A percentile compares a stretch with the other conserved stretches of the same genome.
Evolutionary conservation across 2,113 vertebrate species (phyloP).

Genomic region (Microtus pennsylvanicus): DNA sequence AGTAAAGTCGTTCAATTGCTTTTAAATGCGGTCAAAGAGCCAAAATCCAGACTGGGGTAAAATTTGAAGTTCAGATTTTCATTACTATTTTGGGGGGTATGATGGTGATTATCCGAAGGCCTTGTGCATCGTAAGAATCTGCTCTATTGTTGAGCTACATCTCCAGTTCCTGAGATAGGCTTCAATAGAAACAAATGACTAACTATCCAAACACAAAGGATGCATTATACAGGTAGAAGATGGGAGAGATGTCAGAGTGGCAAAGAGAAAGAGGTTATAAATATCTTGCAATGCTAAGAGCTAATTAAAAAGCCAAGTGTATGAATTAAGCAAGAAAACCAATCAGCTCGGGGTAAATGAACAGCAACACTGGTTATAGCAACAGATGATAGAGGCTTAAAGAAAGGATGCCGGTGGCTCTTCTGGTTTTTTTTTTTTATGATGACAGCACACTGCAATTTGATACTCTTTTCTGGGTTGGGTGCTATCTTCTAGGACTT

Average conservation of each 20-base stretch:
- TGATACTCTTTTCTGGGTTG: background rate
- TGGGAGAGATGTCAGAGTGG: background rate
- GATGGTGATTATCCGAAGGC: background rate
- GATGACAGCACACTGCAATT: background rate
- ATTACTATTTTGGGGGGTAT: background rate
- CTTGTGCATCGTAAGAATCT: background rate
- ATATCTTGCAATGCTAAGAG: background rate
- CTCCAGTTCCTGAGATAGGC: background rate
- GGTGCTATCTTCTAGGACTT: background rate
- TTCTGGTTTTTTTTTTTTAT: background rate
- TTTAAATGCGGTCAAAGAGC: background rate
- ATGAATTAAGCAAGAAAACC: conserved; percentile 23
- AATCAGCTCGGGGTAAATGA: background rate
- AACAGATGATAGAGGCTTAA: background rate
- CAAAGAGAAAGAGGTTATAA: background rate
- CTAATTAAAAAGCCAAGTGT: conserved; percentile 30
- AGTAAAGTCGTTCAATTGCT: background rate
- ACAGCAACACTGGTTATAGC: background rate
- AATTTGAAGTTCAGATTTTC: background rate
- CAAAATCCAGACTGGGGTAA: background rate
- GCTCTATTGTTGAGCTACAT: background rate
- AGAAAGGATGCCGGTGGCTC: background rate
- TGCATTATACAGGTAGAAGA: background rate
- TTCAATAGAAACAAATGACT: conserved; percentile 29
- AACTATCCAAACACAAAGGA: background rate